Evolutionary conservation across 2,888 invertebrate genomes (phyloP).

Genomic region (Phyto melanocephala): DNA sequence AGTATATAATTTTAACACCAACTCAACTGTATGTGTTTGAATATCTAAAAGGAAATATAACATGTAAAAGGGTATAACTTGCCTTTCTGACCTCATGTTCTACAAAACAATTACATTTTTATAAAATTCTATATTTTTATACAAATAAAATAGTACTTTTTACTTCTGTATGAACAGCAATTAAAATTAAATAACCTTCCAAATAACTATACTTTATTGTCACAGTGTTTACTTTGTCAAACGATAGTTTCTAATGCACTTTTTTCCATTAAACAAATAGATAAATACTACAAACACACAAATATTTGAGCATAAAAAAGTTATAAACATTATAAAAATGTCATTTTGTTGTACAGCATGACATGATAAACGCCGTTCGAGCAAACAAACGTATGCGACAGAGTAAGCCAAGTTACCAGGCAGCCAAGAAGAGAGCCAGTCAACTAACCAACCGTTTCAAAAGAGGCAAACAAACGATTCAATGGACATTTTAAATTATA

Average conservation of each 20-base stretch:
- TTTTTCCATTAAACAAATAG: slow-evolving; percentile 11
- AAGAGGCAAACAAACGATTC: slow-evolving; percentile 31
- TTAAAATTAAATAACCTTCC: slow-evolving; percentile 3
- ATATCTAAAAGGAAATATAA: no score
- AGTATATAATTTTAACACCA: no score
- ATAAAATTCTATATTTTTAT: no score
- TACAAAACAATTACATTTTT: no score
- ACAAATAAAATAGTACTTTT: no score
- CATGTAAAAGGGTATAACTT: no score
- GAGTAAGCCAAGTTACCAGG: slow-evolving; percentile 27
- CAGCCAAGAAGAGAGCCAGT: not conserved
- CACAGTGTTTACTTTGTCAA: slow-evolving; percentile 33
- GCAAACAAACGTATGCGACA: slow-evolving; percentile 17
- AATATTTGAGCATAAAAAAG: not conserved
- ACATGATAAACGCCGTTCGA: slow-evolving; percentile 53
- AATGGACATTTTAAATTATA: slow-evolving; percentile 36
- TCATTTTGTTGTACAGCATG: slow-evolving; percentile 51
- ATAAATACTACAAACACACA: not conserved
- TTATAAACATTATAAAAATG: slow-evolving; percentile 55
- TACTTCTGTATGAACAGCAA: no score
- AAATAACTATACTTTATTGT: slow-evolving; percentile 5
- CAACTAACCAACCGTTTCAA: slow-evolving; percentile 9
- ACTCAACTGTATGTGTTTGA: no score
- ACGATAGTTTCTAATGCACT: slow-evolving; percentile 40
- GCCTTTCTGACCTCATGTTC: no score